phyloP scores from a whole-genome alignment of 2,888 invertebrate genomes.

The Drosophila robusta region DNA sequence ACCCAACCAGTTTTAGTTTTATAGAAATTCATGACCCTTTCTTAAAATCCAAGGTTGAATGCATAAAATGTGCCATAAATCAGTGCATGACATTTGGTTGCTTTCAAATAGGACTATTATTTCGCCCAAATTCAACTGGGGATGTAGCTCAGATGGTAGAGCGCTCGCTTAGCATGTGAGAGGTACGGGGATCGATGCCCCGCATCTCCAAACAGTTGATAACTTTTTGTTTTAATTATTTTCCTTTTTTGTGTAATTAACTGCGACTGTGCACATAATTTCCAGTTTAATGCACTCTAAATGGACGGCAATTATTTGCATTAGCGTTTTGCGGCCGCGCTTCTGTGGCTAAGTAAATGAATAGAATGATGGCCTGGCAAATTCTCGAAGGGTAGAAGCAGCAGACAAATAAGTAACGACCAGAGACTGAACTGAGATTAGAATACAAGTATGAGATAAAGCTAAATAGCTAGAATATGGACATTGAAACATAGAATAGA shows the following conservation, averaged over 20 bases:
- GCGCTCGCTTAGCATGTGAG: slow-evolving; percentile 85
- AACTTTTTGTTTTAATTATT: slow-evolving; percentile 30
- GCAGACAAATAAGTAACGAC: neutral
- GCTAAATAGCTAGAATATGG: too few species aligned
- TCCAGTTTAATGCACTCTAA: slow-evolving; percentile 49
- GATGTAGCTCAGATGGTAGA: slow-evolving; percentile 86
- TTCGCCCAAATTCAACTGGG: slow-evolving; percentile 47
- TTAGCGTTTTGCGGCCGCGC: slow-evolving; percentile 47
- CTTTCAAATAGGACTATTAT: slow-evolving; percentile 14
- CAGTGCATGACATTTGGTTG: slow-evolving; percentile 6
- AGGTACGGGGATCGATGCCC: slow-evolving; percentile 86
- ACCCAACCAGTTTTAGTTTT: slow-evolving; percentile 45
- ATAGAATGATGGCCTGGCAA: slow-evolving; percentile 13
- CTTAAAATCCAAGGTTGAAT: slow-evolving; percentile 20
- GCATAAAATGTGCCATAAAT: slow-evolving; percentile 19
- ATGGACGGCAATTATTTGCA: slow-evolving; percentile 69
- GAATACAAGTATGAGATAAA: neutral
- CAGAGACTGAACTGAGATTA: neutral
- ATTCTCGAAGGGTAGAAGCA: neutral
- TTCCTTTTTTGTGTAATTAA: slow-evolving; percentile 41
- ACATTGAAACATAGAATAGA: neutral
- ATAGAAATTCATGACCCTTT: slow-evolving; percentile 16
- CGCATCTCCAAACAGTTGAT: slow-evolving; percentile 82
- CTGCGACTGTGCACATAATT: slow-evolving; percentile 41
- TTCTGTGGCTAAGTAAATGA: slow-evolving; percentile 12